Evolutionary conservation across 1,140 invertebrate genomes (phyloP), one percentile per base, ranked within the genome.

Genomic region (Drosophila parvula): DNA sequence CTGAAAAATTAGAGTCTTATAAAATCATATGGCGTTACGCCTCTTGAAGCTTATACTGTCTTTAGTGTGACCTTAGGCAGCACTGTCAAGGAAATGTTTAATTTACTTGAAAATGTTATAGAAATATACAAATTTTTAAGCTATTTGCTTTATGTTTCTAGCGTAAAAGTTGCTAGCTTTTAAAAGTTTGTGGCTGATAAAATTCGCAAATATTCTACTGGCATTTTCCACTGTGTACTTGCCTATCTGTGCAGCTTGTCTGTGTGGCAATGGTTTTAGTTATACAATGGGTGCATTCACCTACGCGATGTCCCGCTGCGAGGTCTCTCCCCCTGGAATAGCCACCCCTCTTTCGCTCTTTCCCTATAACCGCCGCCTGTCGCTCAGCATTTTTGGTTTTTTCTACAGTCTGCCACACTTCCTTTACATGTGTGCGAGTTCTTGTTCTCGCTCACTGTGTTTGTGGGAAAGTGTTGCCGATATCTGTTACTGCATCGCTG

Each of bases 231-330:
- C 14, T 45, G 51, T 68, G 44, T 53, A 22, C 41, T 65, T 79
- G 74, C 69, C 70, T 78, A 74, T 57, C 62, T 76, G 60, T 48
- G 43, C 11, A 41, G 58, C 48, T 85, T 78, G 78, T 67, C 83
- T 79, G 79, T 82, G 79, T 70, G 73, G 82, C 82, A 51, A 79
- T 74, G 78, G 81, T 81, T 85, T 64, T 84, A 82, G 80, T 84
- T 82, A 83, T 76, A 91, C 85, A 91, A 91, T 91, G 90, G 82
- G 90, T 91, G 90, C 90, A 91, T 91, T 91, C 90, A 91, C 90
- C 90, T 90, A 91, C 71, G 77, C 79, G 80, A 74, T 55, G 64
- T 59, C 78, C 78, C 78, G 70, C 79, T 90, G 83, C 68, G 76
- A 71, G 51, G 34, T 38, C 8, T 3, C 18, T 36, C 16, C 32